Conservation (phyloP, 2,797 vertebrate genomes). For the Darevskia nairensis region DNA sequence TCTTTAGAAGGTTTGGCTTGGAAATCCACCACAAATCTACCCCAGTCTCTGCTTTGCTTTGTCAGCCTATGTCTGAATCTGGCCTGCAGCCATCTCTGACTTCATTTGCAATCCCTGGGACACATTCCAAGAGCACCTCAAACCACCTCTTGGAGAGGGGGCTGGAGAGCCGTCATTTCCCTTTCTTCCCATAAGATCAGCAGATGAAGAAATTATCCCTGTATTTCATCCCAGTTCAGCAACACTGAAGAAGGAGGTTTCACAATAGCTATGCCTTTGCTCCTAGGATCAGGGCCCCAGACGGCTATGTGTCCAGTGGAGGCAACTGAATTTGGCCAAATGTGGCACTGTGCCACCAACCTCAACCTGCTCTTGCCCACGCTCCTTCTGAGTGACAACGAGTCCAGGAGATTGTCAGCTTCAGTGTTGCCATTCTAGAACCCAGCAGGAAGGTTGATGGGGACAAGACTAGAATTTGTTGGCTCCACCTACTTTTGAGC, state of each 20-base stretch:
- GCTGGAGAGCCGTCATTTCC: not conserved
- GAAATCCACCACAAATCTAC: not conserved
- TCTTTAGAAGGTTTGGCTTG: constrained; percentile 1
- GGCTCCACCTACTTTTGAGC: no score
- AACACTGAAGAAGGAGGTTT: not conserved
- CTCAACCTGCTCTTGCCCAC: no score
- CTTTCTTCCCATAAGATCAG: not conserved
- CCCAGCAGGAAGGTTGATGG: no score
- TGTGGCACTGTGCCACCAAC: no score
- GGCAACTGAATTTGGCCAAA: no score
- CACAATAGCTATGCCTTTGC: not conserved
- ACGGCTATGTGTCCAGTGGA: not conserved
- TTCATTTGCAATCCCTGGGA: constrained; percentile 9
- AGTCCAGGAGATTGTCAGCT: no score
- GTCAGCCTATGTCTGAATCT: not conserved
- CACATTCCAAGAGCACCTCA: constrained; percentile 25
- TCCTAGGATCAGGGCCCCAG: not conserved
- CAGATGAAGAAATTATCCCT: not conserved
- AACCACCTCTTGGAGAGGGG: not conserved
- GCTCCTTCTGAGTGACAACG: no score
- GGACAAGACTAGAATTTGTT: no score
- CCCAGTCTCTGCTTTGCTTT: not conserved
- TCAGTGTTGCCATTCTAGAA: no score
- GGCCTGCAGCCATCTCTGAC: not conserved
- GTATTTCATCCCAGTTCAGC: not conserved